These are phyloP conservation scores for Entomyzon cyanotis DNA, from an alignment of 2,113 vertebrate species.

Conservation along the genomic window DNA sequence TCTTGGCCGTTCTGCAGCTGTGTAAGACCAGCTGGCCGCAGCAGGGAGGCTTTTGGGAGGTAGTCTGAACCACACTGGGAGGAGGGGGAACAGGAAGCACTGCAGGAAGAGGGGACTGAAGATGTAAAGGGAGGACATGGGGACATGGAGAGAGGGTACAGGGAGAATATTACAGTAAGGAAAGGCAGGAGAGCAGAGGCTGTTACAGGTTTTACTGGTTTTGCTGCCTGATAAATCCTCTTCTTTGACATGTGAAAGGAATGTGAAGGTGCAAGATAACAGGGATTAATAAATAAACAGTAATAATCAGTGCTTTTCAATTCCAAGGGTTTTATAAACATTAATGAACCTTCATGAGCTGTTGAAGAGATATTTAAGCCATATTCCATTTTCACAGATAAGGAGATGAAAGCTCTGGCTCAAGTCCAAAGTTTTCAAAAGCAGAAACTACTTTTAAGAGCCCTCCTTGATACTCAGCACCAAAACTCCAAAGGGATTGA, in stretches of 20 bases:
- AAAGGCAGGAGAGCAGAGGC: background rate
- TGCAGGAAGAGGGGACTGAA: background rate
- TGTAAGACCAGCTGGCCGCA: background rate
- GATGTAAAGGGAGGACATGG: background rate
- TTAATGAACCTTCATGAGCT: background rate
- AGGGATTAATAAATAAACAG: conserved; percentile 33
- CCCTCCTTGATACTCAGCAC: background rate
- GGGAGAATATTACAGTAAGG: background rate
- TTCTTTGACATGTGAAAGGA: background rate
- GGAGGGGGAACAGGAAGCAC: background rate
- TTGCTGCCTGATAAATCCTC: background rate
- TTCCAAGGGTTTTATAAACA: conserved; percentile 6
- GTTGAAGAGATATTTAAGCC: background rate
- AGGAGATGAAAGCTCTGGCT: conserved; percentile 54
- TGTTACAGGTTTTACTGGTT: background rate
- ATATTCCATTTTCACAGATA: background rate
- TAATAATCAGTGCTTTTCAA: background rate
- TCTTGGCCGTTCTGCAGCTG: background rate
- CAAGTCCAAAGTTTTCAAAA: conserved; percentile 43
- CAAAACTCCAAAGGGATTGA: background rate
- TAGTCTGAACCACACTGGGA: background rate
- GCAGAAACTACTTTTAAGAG: conserved; percentile 28
- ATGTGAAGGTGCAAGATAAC: background rate
- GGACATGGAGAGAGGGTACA: background rate
- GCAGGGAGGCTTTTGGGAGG: background rate